These are phyloP conservation scores for Drosophila neoperkinsi DNA, from an alignment of 2,888 invertebrate genomes.

Conservation along the genomic window DNA sequence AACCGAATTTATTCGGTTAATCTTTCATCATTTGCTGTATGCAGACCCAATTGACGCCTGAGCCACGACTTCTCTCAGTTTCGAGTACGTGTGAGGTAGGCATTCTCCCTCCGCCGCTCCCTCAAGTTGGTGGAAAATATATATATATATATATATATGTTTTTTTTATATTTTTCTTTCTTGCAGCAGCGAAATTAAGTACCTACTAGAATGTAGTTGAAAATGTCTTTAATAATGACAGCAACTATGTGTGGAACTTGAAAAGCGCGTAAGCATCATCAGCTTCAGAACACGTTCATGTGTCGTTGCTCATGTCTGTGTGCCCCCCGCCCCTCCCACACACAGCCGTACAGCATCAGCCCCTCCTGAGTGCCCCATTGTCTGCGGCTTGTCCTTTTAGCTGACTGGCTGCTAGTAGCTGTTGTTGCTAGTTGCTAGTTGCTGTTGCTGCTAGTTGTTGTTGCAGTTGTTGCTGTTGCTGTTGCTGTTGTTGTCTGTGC, in stretches of 20 bases:
- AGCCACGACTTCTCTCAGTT: background rate
- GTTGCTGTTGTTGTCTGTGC: constrained; percentile 39
- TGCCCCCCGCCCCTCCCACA: background rate
- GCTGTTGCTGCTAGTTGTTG: constrained; percentile 10
- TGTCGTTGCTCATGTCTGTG: constrained; percentile 60
- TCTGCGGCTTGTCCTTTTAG: constrained; percentile 29
- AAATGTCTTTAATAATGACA: constrained; percentile 82
- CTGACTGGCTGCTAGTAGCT: constrained; percentile 24
- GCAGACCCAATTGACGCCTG: background rate
- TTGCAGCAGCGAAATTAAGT: constrained; percentile 68
- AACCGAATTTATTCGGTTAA: background rate
- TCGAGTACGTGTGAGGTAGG: constrained; percentile 70
- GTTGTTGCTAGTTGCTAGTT: constrained; percentile 14
- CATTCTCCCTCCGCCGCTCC: constrained; percentile 38
- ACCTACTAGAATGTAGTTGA: constrained; percentile 81
- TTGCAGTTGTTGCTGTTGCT: constrained; percentile 9
- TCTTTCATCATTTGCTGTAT: background rate
- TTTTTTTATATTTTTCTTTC: constrained; percentile 3
- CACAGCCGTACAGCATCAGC: background rate
- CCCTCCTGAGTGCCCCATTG: constrained; percentile 1
- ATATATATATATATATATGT: background rate
- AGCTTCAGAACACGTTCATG: constrained; percentile 71
- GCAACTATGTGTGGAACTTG: constrained; percentile 80
- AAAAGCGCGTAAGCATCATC: constrained; percentile 81
- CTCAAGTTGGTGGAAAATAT: background rate